These are phyloP conservation scores for Drosophila mulleri DNA, from an alignment of 2,888 invertebrate species.

Conservation along the genomic window DNA sequence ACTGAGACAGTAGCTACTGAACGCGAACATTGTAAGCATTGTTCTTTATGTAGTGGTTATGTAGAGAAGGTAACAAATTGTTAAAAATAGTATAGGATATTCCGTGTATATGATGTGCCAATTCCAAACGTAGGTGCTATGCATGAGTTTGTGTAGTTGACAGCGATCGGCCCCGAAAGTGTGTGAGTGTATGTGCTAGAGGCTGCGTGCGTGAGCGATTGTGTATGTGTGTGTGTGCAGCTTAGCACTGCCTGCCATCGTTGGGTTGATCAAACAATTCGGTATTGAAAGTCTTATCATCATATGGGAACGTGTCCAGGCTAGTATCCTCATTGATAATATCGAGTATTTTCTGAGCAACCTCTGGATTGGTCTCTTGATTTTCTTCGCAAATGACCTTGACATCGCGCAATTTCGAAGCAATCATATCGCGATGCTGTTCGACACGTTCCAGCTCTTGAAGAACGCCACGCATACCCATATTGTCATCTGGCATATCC, in stretches of 20 bases:
- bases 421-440: constrained; percentile 29
- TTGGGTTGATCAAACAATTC: constrained; percentile 1
- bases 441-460: constrained; percentile 3
- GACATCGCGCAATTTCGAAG: constrained; percentile 22
- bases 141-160: neutral
- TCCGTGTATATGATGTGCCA: too few species aligned
- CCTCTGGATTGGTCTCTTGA: neutral
- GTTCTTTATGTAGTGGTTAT: neutral
- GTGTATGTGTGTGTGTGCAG: neutral
- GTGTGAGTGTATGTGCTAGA: too few species aligned
- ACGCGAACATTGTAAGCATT: neutral
- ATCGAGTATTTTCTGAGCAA: constrained; percentile 23
- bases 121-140: neutral
- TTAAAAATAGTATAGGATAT: neutral
- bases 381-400: constrained; percentile 23
- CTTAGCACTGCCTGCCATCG: constrained; percentile 12
- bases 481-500: neutral
- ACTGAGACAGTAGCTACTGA: neutral
- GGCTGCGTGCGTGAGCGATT: too few species aligned
- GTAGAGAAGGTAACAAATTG: neutral
- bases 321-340: constrained; percentile 16
- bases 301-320: neutral
- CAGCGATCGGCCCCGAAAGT: too few species aligned
- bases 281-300: neutral
- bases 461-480: neutral